These are phyloP conservation scores for Leptinotarsa haldemani DNA, from an alignment of 2,888 invertebrate genomes.

Conservation along the genomic window DNA sequence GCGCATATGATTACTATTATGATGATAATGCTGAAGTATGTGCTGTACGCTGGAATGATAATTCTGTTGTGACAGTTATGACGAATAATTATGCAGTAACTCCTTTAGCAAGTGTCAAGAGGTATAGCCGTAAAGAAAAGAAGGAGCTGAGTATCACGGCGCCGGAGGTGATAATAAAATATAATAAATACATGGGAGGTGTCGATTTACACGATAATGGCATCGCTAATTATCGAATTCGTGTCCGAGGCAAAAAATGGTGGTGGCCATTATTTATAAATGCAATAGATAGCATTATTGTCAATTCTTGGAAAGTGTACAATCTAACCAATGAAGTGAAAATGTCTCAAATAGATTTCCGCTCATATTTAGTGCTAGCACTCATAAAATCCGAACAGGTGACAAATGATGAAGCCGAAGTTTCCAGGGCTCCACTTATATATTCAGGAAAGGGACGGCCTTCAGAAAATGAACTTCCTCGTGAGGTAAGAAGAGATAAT, in stretches of 20 bases:
- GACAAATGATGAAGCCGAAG: background rate
- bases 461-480: background rate
- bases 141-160: slow-evolving; percentile 1
- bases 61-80: background rate
- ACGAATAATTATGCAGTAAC: background rate
- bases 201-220: background rate
- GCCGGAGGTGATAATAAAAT: slow-evolving; percentile 1
- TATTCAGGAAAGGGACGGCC: too few species aligned
- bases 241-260: slow-evolving; percentile 16
- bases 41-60: slow-evolving; percentile 28
- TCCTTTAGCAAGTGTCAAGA: slow-evolving; percentile 5
- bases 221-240: slow-evolving; percentile 21
- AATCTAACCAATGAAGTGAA: background rate
- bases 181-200: slow-evolving; percentile 14
- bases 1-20: slow-evolving; percentile 32
- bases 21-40: slow-evolving; percentile 20
- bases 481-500: background rate
- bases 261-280: slow-evolving; percentile 28
- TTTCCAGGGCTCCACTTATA: background rate
- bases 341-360: slow-evolving; percentile 21
- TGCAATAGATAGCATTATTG: slow-evolving; percentile 10
- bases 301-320: slow-evolving; percentile 23
- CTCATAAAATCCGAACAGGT: background rate
- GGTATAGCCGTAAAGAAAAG: background rate
- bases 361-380: background rate